Conservation (phyloP, 2,888 invertebrate genomes). For the Colletes collaris region DNA sequence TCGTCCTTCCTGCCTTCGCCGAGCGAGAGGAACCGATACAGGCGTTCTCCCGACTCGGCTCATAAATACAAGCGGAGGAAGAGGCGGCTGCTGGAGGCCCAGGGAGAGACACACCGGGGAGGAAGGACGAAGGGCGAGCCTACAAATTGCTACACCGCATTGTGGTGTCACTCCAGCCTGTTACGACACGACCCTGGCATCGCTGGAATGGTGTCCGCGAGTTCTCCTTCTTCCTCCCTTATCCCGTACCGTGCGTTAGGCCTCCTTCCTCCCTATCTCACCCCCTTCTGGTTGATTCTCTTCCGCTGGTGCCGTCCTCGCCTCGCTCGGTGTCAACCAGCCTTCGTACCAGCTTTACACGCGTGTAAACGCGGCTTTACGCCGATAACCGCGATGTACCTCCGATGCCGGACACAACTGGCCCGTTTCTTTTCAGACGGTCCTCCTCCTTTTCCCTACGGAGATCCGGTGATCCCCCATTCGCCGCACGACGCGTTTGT, state of each 20-base stretch:
- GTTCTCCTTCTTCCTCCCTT: conserved; percentile 54
- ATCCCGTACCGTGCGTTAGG: conserved; percentile 30
- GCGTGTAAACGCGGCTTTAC: conserved; percentile 71
- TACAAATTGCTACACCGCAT: conserved; percentile 83
- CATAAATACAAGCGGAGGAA: conserved; percentile 75
- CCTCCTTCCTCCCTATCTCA: conserved; percentile 13
- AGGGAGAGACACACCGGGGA: conserved; percentile 51
- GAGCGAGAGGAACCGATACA: conserved; percentile 57
- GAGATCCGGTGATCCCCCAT: too few species aligned
- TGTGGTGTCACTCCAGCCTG: conserved; percentile 82
- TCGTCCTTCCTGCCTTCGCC: conserved; percentile 43
- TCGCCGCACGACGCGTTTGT: conserved; percentile 17
- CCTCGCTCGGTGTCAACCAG: conserved; percentile 48
- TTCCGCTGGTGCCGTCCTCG: conserved; percentile 27
- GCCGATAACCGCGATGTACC: conserved; percentile 64
- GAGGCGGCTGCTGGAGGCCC: conserved; percentile 36
- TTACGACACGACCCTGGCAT: conserved; percentile 82
- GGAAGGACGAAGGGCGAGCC: conserved; percentile 78
- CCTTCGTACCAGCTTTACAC: conserved; percentile 66
- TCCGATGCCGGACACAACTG: conserved; percentile 48
- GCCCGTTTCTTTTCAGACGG: conserved; percentile 16
- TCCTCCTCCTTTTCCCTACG: neutral
- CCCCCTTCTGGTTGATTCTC: conserved; percentile 23
- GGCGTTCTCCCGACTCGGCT: conserved; percentile 64
- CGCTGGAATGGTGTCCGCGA: conserved; percentile 81